Evolutionary conservation across 2,888 invertebrate species (phyloP).

Genomic region (Metallyticus violacea): DNA sequence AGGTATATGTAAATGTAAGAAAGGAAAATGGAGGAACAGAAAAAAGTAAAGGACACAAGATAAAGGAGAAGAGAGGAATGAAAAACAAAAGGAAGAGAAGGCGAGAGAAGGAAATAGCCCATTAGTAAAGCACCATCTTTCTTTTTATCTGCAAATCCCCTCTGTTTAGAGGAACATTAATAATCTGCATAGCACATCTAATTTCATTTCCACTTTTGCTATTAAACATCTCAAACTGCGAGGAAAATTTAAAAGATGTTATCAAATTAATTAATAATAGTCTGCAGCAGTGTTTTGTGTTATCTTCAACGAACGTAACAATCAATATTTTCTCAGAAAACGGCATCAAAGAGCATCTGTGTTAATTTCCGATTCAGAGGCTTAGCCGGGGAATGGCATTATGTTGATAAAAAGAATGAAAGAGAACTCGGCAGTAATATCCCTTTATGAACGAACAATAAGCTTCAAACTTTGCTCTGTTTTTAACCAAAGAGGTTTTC

Average conservation of each 20-base stretch:
- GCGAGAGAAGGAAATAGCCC: not conserved
- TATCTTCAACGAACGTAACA: not conserved
- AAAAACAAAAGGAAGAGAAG: not conserved
- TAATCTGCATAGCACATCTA: too few species aligned
- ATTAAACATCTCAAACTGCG: not conserved
- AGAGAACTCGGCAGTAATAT: too few species aligned
- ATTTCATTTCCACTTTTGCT: too few species aligned
- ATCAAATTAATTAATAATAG: not conserved
- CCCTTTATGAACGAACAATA: too few species aligned
- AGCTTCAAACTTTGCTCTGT: not conserved
- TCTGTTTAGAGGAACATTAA: not conserved
- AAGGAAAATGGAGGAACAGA: not conserved
- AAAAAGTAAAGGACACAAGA: not conserved
- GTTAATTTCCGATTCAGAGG: not conserved
- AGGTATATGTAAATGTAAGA: not conserved
- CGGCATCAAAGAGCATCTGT: not conserved
- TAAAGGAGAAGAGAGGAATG: not conserved
- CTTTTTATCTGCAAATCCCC: not conserved
- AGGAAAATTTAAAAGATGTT: not conserved
- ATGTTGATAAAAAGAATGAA: not conserved
- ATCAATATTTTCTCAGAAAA: not conserved
- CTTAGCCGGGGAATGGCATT: not conserved
- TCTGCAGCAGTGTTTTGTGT: not conserved
- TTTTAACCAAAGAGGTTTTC: too few species aligned
- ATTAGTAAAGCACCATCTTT: not conserved